Percentiles rank a stretch among this genome's conserved stretches.
Conservation (phyloP, 2,888 invertebrate genomes). For the Agriopis aurantiaria region DNA sequence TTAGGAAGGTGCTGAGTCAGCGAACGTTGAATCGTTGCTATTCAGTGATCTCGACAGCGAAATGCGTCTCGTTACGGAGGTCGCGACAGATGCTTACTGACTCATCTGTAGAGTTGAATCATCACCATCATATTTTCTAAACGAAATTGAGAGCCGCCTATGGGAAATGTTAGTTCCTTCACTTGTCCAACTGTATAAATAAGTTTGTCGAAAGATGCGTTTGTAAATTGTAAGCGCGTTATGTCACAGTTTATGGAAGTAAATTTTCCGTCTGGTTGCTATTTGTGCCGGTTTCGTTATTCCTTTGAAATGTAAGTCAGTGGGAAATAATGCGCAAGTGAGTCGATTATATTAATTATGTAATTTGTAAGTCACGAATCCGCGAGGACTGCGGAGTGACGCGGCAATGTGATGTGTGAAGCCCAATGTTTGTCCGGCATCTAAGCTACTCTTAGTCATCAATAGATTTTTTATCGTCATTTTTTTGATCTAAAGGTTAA, state of each 20-base stretch:
- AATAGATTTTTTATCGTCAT: background rate
- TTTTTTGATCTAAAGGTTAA: background rate
- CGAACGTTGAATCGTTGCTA: slow-evolving; percentile 60
- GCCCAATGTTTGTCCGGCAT: slow-evolving; percentile 17
- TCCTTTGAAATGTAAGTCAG: slow-evolving; percentile 57
- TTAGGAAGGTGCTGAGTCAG: slow-evolving; percentile 51
- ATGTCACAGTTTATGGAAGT: slow-evolving; percentile 67
- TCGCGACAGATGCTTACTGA: slow-evolving; percentile 60
- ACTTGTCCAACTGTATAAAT: background rate
- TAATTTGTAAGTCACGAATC: slow-evolving; percentile 47
- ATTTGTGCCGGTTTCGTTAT: slow-evolving; percentile 61
- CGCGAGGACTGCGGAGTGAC: slow-evolving; percentile 24
- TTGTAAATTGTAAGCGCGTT: slow-evolving; percentile 57
- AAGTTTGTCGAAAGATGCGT: background rate
- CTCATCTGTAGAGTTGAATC: slow-evolving; percentile 49
- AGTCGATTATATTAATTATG: slow-evolving; percentile 51
- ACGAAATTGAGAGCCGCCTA: too few species aligned
- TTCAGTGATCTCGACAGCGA: slow-evolving; percentile 69
- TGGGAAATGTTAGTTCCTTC: background rate
- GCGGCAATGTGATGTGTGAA: slow-evolving; percentile 33
- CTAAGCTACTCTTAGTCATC: slow-evolving; percentile 12
- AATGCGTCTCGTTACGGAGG: slow-evolving; percentile 57
- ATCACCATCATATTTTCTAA: slow-evolving; percentile 1
- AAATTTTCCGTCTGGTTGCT: slow-evolving; percentile 74
- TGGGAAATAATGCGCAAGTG: slow-evolving; percentile 51